Conservation (phyloP, 92 coral and sea anemone species). For the Plumapathes pennacea region DNA sequence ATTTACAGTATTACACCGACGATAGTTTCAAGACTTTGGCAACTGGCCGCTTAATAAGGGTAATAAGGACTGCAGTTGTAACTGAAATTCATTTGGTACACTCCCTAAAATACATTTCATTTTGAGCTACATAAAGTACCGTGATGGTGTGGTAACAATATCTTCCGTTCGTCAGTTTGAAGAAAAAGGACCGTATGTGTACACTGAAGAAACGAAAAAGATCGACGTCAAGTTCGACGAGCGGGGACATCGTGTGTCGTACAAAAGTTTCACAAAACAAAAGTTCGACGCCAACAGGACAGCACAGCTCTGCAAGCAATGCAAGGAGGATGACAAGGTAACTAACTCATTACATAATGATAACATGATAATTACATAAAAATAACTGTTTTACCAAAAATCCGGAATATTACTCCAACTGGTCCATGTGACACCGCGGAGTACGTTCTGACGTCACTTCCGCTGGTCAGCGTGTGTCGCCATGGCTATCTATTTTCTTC, state of each 20-base stretch:
- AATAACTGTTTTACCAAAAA: too few species aligned
- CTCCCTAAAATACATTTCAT: not conserved
- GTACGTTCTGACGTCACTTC: too few species aligned
- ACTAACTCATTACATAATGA: not conserved
- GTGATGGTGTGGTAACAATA: not conserved
- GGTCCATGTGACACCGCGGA: too few species aligned
- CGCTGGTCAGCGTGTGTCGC: too few species aligned
- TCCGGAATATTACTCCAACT: too few species aligned
- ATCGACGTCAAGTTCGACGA: constrained; percentile 60
- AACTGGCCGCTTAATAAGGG: too few species aligned
- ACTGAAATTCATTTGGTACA: too few species aligned
- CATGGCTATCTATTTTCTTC: too few species aligned
- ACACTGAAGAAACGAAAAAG: constrained; percentile 51
- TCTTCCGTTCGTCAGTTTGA: constrained; percentile 30
- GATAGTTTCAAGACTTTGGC: too few species aligned
- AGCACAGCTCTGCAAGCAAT: constrained; percentile 50
- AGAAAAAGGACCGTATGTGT: constrained; percentile 87
- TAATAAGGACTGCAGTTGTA: too few species aligned
- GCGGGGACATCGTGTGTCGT: constrained; percentile 35
- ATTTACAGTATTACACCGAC: too few species aligned
- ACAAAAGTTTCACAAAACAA: constrained; percentile 50
- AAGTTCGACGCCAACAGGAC: constrained; percentile 53
- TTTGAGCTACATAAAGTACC: not conserved
- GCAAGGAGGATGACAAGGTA: constrained; percentile 69
- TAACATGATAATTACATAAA: not conserved